Evolutionary conservation across 1,140 invertebrate species (phyloP).

Genomic region (Trichonephila clavata): DNA sequence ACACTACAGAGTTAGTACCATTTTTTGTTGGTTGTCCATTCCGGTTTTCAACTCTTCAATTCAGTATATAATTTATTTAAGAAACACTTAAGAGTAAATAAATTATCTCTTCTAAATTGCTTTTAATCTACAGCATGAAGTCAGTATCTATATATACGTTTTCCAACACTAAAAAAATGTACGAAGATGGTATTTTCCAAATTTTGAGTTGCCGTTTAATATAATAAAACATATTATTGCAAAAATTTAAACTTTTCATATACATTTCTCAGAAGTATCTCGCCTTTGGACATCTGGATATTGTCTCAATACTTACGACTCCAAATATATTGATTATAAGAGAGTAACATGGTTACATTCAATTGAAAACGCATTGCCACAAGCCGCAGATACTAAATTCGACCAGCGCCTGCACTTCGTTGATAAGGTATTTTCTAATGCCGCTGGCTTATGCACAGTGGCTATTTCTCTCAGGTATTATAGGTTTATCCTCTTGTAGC

Average conservation of each 20-base stretch:
- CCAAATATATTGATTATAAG: background rate
- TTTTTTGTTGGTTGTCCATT: no score
- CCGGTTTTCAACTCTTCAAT: no score
- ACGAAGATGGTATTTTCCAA: no score
- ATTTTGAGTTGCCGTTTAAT: no score
- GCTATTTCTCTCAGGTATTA: slow-evolving; percentile 58
- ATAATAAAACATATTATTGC: background rate
- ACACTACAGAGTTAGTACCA: no score
- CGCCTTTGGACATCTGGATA: background rate
- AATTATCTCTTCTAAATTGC: no score
- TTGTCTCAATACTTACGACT: background rate
- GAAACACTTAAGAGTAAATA: no score
- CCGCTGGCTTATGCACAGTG: slow-evolving; percentile 45
- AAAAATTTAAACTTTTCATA: background rate
- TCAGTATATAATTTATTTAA: no score
- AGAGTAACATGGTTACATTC: background rate
- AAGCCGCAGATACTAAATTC: slow-evolving; percentile 27
- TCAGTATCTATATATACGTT: no score
- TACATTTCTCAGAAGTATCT: background rate
- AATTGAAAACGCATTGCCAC: background rate
- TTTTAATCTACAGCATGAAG: no score
- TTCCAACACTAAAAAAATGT: no score
- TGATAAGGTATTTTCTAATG: slow-evolving; percentile 54
- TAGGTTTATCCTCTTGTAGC: slow-evolving; percentile 51
- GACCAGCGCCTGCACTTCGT: background rate